Conservation (phyloP, 2,888 invertebrate species). For the Scaptomyza polygonia region DNA sequence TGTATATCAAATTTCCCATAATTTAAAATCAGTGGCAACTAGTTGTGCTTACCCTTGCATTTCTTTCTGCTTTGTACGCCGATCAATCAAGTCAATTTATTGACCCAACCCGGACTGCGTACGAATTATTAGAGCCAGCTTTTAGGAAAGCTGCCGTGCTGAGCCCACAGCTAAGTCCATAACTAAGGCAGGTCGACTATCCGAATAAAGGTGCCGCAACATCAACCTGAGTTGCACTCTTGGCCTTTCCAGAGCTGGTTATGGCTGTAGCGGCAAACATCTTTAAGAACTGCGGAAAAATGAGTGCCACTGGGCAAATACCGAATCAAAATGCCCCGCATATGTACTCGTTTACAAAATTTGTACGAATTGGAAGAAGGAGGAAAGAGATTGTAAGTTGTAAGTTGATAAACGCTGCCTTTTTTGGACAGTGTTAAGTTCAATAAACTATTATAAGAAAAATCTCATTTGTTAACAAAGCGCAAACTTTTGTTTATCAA, state of each 20-base stretch:
- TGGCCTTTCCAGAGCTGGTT: constrained; percentile 53
- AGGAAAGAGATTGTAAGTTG: background rate
- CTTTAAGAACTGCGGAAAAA: constrained; percentile 54
- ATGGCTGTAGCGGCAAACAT: constrained; percentile 53
- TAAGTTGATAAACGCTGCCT: no score
- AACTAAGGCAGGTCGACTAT: constrained; percentile 3
- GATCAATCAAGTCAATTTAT: constrained; percentile 76
- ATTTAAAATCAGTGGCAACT: constrained; percentile 81
- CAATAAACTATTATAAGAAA: no score
- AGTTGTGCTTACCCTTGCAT: constrained; percentile 80
- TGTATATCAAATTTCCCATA: constrained; percentile 78
- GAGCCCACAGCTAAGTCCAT: background rate
- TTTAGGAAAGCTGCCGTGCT: background rate
- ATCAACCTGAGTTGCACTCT: constrained; percentile 15
- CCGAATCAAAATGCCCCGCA: constrained; percentile 45
- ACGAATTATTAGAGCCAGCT: constrained; percentile 51
- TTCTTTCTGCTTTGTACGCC: constrained; percentile 72
- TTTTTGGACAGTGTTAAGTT: no score
- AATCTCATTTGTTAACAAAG: no score
- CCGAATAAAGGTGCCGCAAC: constrained; percentile 14
- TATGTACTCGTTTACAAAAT: constrained; percentile 5
- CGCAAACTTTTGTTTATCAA: no score
- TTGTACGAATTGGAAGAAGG: background rate
- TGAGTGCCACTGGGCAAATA: constrained; percentile 59
- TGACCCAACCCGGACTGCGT: constrained; percentile 52